A percentile compares a stretch with the other conserved stretches of the same genome.
phyloP scores from a whole-genome alignment of 2,113 vertebrate species.

The Canis aureus region DNA sequence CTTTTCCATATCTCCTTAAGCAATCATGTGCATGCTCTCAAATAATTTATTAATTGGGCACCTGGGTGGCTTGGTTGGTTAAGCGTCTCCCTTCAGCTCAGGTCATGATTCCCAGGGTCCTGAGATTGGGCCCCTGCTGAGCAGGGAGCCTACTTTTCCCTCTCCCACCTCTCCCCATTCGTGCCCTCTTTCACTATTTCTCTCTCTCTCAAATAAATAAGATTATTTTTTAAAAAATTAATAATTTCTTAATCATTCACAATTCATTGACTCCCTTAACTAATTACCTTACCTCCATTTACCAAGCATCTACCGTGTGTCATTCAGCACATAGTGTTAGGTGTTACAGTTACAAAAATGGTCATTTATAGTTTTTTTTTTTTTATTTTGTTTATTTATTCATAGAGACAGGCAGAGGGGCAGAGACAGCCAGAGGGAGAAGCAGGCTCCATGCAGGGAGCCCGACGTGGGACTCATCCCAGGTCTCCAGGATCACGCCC shows the following conservation, averaged over 20 bases:
- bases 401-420: too few relatives aligned
- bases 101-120: background rate
- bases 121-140: background rate
- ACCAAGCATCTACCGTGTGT: too few relatives aligned
- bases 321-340: background rate
- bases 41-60: too few relatives aligned
- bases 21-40: background rate
- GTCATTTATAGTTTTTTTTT: background rate
- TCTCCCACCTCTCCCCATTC: background rate
- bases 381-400: background rate
- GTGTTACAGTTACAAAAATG: background rate
- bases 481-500: too few relatives aligned
- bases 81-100: too few relatives aligned
- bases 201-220: background rate
- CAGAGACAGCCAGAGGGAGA: too few relatives aligned
- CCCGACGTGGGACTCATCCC: too few relatives aligned
- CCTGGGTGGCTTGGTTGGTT: too few relatives aligned
- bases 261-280: background rate
- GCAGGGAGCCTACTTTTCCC: background rate
- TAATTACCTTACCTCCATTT: background rate
- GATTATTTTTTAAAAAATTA: background rate
- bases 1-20: background rate
- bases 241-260: background rate
- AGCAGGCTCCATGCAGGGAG: too few relatives aligned
- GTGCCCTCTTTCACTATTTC: background rate